A percentile compares a stretch with the other conserved stretches of the same genome.
phyloP scores from a whole-genome alignment of 2,113 vertebrate species.

The Balaenoptera acutorostrata region DNA sequence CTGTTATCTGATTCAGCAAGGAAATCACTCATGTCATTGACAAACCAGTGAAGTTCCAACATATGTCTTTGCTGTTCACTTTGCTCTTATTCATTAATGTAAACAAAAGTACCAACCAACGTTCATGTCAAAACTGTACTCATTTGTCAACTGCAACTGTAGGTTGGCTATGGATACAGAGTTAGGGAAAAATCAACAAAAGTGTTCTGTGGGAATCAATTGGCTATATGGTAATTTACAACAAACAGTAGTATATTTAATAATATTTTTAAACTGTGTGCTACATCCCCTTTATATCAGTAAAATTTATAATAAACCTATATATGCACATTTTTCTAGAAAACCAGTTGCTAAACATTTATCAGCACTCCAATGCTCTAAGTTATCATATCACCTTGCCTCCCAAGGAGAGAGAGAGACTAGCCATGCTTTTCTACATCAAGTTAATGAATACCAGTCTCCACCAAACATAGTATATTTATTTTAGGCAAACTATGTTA shows the following conservation, averaged over 20 bases:
- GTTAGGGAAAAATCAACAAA: not conserved
- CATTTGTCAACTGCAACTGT: not conserved
- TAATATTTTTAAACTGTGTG: not conserved
- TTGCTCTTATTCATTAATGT: not conserved
- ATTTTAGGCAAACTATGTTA: slow-evolving; percentile 39
- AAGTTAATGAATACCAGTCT: not conserved
- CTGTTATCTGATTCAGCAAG: not conserved
- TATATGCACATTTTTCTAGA: not conserved
- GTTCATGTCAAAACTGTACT: not conserved
- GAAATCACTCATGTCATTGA: not conserved
- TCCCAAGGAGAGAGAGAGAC: not conserved
- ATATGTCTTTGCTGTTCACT: not conserved
- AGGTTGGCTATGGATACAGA: not conserved
- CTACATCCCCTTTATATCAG: not conserved
- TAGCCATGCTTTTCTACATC: not conserved
- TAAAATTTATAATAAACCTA: not conserved
- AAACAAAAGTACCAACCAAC: not conserved
- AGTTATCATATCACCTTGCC: not conserved
- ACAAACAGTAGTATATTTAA: not conserved
- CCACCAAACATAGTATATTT: slow-evolving; percentile 11
- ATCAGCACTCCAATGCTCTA: not conserved
- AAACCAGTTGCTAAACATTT: not conserved
- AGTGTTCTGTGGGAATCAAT: not conserved
- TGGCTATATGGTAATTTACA: not conserved
- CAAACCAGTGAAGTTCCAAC: not conserved